Conservation (phyloP, 23 tunicate species). For the Oikopleura albicans region DNA sequence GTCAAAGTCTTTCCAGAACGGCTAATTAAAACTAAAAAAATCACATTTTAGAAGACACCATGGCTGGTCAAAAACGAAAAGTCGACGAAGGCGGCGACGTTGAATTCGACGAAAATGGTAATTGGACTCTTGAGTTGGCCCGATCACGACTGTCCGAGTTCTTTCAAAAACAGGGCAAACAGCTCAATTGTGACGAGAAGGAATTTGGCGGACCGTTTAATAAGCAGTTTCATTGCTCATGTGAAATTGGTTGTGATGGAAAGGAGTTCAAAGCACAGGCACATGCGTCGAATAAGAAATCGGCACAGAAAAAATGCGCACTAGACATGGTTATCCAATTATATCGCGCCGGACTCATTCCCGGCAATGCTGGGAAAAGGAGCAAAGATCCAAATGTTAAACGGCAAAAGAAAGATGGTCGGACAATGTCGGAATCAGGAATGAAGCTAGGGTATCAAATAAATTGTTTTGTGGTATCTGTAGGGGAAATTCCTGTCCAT, state of each 20-base stretch:
- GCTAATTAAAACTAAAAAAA: too few species aligned
- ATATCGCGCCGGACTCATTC: constrained; percentile 20
- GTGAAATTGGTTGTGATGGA: background rate
- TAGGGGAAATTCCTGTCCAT: too few species aligned
- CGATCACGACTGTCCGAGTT: constrained; percentile 55
- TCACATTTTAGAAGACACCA: too few species aligned
- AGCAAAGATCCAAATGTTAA: background rate
- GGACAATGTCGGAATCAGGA: background rate
- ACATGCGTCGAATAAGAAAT: constrained; percentile 43
- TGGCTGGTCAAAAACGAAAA: background rate
- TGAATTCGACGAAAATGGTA: constrained; percentile 60
- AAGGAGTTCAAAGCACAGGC: constrained; percentile 23
- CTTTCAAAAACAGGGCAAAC: constrained; percentile 45
- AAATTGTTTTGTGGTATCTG: too few species aligned
- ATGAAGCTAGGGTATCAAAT: too few species aligned
- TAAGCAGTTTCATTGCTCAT: background rate
- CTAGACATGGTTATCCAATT: constrained; percentile 35
- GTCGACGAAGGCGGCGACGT: constrained; percentile 18
- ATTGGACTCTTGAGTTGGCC: constrained; percentile 63
- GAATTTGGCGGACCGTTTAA: constrained; percentile 12
- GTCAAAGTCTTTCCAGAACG: too few species aligned
- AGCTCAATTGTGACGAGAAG: constrained; percentile 23
- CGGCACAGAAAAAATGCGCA: constrained; percentile 57
- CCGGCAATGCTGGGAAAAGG: background rate
- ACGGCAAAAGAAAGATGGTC: background rate